phyloP scores from a whole-genome alignment of 2,888 invertebrate genomes.

The Leptarthrus brevirostris region DNA sequence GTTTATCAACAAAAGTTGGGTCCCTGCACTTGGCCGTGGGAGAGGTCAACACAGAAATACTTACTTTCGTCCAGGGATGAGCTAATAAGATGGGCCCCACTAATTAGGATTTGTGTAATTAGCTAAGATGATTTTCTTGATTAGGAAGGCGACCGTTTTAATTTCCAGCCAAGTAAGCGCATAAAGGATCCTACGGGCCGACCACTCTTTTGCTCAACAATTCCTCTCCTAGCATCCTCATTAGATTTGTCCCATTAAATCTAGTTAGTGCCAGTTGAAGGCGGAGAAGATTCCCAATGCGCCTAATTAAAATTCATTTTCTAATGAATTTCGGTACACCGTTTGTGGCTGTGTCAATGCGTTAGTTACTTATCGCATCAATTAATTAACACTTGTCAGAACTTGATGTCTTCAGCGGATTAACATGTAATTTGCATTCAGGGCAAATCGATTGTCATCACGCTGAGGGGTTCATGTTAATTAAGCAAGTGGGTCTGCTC shows the following conservation, averaged over 20 bases:
- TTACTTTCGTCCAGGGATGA: conserved; percentile 10
- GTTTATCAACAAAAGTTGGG: conserved; percentile 42
- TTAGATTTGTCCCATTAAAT: conserved; percentile 45
- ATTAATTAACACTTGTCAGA: conserved; percentile 50
- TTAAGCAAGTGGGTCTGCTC: not conserved
- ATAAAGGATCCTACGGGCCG: not conserved
- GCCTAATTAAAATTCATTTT: conserved; percentile 48
- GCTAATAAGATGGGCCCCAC: conserved; percentile 36
- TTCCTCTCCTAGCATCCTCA: not conserved
- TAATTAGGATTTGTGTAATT: conserved; percentile 47
- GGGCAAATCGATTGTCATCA: conserved; percentile 41
- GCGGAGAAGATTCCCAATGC: conserved; percentile 28
- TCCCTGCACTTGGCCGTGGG: not conserved
- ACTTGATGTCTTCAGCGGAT: conserved; percentile 46
- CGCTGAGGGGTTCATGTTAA: conserved; percentile 33
- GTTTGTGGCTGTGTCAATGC: conserved; percentile 39
- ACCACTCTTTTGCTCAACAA: not conserved
- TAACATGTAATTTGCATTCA: conserved; percentile 49
- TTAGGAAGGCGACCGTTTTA: conserved; percentile 30
- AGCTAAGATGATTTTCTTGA: conserved; percentile 43
- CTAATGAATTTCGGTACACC: conserved; percentile 45
- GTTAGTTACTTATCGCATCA: conserved; percentile 49
- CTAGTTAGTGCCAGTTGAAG: conserved; percentile 1
- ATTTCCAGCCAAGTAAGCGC: not conserved
- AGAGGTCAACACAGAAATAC: conserved; percentile 26